These are phyloP conservation scores for Gavia stellata DNA, from an alignment of 2,113 vertebrate genomes.

Conservation along the genomic window DNA sequence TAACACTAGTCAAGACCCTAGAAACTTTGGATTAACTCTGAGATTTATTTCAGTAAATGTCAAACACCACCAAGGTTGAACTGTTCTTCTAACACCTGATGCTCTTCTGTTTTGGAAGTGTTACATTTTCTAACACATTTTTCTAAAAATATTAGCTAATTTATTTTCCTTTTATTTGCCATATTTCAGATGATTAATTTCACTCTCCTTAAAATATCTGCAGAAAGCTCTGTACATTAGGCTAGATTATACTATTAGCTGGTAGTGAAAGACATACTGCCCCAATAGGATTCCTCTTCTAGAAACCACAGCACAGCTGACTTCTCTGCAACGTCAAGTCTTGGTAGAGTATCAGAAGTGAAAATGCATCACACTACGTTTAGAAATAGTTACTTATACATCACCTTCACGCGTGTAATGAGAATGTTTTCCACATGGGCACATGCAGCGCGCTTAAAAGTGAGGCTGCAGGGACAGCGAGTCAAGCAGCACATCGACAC, in stretches of 20 bases:
- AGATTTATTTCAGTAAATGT: neutral
- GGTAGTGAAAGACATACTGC: neutral
- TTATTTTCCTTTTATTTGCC: neutral
- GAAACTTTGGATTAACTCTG: neutral
- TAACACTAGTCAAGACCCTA: neutral
- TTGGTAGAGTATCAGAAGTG: neutral
- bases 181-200: neutral
- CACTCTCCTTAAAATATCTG: neutral
- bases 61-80: neutral
- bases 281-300: neutral
- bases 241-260: neutral
- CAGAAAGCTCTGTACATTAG: neutral
- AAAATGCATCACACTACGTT: neutral
- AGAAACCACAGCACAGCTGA: neutral
- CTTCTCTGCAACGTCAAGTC: neutral
- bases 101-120: neutral
- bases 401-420: neutral
- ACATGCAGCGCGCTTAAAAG: neutral
- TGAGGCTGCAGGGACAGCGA: rapidly evolving
- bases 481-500: neutral
- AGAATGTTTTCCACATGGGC: neutral
- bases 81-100: neutral
- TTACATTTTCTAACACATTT: neutral
- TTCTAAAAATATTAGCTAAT: neutral
- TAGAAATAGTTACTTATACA: neutral